A percentile compares a stretch with the other conserved stretches of the same genome.
phyloP scores from a whole-genome alignment of 2,888 invertebrate species.

The Oxytorus armatus region DNA sequence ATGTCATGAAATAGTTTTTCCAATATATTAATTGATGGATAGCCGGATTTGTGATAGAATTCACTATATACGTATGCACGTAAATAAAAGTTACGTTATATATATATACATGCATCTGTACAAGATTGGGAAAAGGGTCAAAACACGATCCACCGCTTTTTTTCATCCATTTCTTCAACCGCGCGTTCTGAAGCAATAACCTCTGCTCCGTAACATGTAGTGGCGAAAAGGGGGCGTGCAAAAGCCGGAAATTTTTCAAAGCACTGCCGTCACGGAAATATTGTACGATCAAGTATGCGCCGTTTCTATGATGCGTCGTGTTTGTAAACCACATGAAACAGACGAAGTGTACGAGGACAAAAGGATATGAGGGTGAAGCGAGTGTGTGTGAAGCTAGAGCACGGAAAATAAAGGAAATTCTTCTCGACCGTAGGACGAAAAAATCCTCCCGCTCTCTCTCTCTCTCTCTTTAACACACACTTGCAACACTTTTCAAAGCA shows the following conservation, averaged over 20 bases:
- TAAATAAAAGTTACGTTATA: background rate
- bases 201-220: conserved; percentile 48
- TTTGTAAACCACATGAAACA: background rate
- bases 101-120: background rate
- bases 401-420: conserved; percentile 43
- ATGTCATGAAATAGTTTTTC: no score
- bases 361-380: background rate
- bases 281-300: conserved; percentile 22
- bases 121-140: conserved; percentile 31
- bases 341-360: background rate
- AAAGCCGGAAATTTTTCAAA: conserved; percentile 46
- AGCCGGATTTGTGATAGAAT: no score
- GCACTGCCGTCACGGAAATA: conserved; percentile 34
- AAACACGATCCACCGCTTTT: conserved; percentile 27
- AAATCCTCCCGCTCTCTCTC: conserved; percentile 4
- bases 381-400: background rate
- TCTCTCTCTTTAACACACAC: conserved; percentile 19
- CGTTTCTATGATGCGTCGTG: conserved; percentile 8
- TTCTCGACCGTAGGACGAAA: conserved; percentile 15
- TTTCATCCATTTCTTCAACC: conserved; percentile 39
- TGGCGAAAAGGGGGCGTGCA: no score
- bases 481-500: conserved; percentile 29
- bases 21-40: no score
- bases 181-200: conserved; percentile 36
- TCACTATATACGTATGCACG: conserved; percentile 24